Evolutionary conservation across 2,797 vertebrate species (phyloP).

Genomic region (Peromyscus aztecus): DNA sequence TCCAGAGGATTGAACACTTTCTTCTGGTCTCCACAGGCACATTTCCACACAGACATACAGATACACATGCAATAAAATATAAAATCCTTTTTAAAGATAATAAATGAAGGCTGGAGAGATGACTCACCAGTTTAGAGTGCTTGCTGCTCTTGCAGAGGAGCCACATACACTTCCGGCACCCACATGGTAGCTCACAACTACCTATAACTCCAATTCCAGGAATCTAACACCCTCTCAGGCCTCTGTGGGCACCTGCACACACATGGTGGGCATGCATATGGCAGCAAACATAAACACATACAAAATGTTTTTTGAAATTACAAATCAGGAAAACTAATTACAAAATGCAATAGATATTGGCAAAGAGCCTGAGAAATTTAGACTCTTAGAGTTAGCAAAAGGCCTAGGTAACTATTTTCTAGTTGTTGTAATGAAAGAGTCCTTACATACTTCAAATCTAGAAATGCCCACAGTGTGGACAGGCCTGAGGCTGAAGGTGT

Average conservation of each 20-base stretch:
- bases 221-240: background rate
- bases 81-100: background rate
- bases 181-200: background rate
- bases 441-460: background rate
- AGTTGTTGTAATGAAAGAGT: background rate
- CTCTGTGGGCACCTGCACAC: background rate
- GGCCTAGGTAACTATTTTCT: background rate
- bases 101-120: background rate
- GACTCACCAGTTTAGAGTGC: background rate
- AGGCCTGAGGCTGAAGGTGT: background rate
- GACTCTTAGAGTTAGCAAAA: background rate
- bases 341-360: background rate
- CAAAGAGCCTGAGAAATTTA: background rate
- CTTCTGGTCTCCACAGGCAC: background rate
- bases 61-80: background rate
- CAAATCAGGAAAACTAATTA: background rate
- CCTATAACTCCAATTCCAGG: background rate
- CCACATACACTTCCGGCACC: background rate
- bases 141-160: background rate
- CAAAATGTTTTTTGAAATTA: background rate
- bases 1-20: background rate
- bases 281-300: background rate
- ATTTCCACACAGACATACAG: background rate
- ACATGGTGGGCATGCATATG: background rate
- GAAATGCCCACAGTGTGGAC: background rate